A percentile compares a stretch with the other conserved stretches of the same genome.
phyloP scores from a whole-genome alignment of 2,888 invertebrate genomes.

The Ditylenchus weischeri region DNA sequence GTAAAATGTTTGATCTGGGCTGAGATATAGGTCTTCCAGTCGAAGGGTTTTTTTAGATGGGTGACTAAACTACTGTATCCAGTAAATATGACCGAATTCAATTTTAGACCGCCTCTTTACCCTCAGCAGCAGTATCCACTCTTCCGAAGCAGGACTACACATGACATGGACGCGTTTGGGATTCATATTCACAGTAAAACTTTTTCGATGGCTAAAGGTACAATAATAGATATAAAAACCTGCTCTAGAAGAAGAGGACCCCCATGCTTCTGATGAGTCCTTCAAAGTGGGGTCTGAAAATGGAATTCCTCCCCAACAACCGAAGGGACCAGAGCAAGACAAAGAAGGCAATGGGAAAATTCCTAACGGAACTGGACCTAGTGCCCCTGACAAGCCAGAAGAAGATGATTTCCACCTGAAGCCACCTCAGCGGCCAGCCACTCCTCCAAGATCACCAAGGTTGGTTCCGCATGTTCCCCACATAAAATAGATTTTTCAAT shows the following conservation, averaged over 20 bases:
- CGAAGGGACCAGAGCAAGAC: slow-evolving; percentile 13
- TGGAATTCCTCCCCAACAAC: slow-evolving; percentile 2
- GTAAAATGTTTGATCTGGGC: background rate
- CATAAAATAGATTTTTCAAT: background rate
- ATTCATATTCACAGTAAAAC: slow-evolving; percentile 39
- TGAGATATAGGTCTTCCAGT: background rate
- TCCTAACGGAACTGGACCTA: slow-evolving; percentile 1
- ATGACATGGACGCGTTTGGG: slow-evolving; percentile 53
- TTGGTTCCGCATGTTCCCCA: background rate
- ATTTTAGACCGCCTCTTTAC: background rate
- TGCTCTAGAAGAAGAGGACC: background rate
- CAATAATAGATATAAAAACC: too few relatives aligned
- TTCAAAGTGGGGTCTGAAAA: background rate
- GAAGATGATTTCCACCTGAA: slow-evolving; percentile 23
- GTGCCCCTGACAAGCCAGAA: background rate
- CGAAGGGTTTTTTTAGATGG: too few relatives aligned
- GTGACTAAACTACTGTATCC: too few relatives aligned
- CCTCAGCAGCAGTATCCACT: slow-evolving; percentile 11
- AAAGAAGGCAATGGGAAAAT: slow-evolving; percentile 12
- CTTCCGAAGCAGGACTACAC: slow-evolving; percentile 20
- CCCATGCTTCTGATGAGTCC: slow-evolving; percentile 1
- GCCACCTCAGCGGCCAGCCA: slow-evolving; percentile 19
- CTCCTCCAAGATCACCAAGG: slow-evolving; percentile 19
- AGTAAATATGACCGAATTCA: too few relatives aligned
- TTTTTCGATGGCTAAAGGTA: slow-evolving; percentile 15